Evolutionary conservation across 2,888 invertebrate species (phyloP), one percentile per base, ranked within the genome.

Genomic region (Limnephilus marmoratus): DNA sequence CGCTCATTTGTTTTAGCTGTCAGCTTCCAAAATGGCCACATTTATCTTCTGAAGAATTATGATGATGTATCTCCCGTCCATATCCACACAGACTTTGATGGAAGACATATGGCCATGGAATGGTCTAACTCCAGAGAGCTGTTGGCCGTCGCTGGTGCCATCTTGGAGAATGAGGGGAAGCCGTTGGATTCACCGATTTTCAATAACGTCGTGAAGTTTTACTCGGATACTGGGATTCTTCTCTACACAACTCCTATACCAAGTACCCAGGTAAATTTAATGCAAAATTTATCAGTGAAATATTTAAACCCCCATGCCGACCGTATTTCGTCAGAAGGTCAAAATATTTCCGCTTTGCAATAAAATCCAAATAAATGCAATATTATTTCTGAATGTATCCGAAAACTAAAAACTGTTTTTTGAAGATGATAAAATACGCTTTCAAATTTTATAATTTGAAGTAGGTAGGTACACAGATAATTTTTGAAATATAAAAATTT

Each of bases 51-150:
- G 95, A 97, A 98, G 94, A 98, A 98, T 34, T 99, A 98, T 95
- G 99, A 99, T 95, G 99, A 99, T 95, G 97, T 99, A 90, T 98
- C 98, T 94, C 99, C 99, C 0, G 97, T 98, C 94, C 97, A 98
- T 94, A 97, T 99, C 94, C 97, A 97, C 94, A 99, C 99, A 0
- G 97, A 97, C n/a, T 96, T 98, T 93, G 97, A 97, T 94, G 98
- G 98, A 34, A 97, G 97, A 93, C 98, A 98, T 13, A 95, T 98
- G 94, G 97, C 98, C 94, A 98, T 99, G 97, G 99, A 99, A 96
- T 99, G 99, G 99, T 99, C 99, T 93, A 99, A 99, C 95, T 99
- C 99, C 2, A 97, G 99, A 68, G 98, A 99, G 95, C 96, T 99
- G 91, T 96, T 99, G 93, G 99, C 99, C 0, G 98, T 99, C 0